phyloP scores from a whole-genome alignment of 2,113 vertebrate genomes.

The Hippocampus zosterae region DNA sequence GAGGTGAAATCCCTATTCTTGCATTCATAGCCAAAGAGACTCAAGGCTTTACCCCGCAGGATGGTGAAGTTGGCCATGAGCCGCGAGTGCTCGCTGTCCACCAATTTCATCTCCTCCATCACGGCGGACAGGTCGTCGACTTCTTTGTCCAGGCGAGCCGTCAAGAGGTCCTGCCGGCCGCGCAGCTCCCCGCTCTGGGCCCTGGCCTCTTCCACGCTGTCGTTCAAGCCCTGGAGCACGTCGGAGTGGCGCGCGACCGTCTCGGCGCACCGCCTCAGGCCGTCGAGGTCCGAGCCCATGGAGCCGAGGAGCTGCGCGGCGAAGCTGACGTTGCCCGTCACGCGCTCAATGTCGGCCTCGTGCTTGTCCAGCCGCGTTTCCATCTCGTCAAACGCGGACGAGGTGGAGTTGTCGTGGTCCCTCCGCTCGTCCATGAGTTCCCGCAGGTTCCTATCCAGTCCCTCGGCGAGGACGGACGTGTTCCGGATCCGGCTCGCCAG shows the following conservation, averaged over 20 bases:
- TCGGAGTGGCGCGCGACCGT: slow-evolving; percentile 85
- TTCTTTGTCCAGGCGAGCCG: slow-evolving; percentile 85
- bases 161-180: slow-evolving; percentile 83
- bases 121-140: slow-evolving; percentile 86
- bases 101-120: slow-evolving; percentile 98
- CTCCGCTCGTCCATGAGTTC: slow-evolving; percentile 89
- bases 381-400: slow-evolving; percentile 78
- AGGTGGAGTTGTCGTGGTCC: slow-evolving; percentile 84
- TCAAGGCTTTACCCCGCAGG: slow-evolving; percentile 77
- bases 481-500: slow-evolving; percentile 89
- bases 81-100: slow-evolving; percentile 93
- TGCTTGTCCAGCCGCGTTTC: slow-evolving; percentile 84
- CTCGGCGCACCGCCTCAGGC: slow-evolving; percentile 88
- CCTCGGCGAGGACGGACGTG: slow-evolving; percentile 78
- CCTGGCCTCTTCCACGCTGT: slow-evolving; percentile 78
- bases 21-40: too few relatives aligned
- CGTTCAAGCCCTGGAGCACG: slow-evolving; percentile 81
- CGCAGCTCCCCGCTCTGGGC: slow-evolving; percentile 80
- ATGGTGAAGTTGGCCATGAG: slow-evolving; percentile 98
- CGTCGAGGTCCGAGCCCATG: slow-evolving; percentile 84
- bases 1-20: neutral
- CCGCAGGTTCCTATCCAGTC: slow-evolving; percentile 83
- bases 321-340: slow-evolving; percentile 91
- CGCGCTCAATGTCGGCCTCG: slow-evolving; percentile 82
- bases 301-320: slow-evolving; percentile 84